A percentile compares a stretch with the other conserved stretches of the same genome.
Evolutionary conservation across 2,797 vertebrate species (phyloP).

Genomic region (Pelobates cultripes): DNA sequence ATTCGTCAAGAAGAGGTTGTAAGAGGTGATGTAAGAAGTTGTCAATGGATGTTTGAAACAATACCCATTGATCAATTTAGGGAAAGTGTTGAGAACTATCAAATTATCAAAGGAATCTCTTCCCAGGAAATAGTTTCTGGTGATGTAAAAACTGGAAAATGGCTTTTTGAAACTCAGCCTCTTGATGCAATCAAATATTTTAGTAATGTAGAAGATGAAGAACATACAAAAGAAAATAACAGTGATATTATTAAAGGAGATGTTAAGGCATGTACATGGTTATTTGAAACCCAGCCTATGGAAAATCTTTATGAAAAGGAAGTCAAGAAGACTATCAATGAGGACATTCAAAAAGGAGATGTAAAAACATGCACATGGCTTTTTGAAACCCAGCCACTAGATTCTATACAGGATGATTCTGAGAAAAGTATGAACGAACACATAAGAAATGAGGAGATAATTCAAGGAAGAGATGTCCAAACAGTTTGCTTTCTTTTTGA

Average conservation of each 20-base stretch:
- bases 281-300: slow-evolving; percentile 93
- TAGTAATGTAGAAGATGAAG: slow-evolving; percentile 82
- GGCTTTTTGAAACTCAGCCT: slow-evolving; percentile 95
- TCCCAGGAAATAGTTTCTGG: slow-evolving; percentile 88
- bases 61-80: slow-evolving; percentile 89
- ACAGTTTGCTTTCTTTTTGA: slow-evolving; percentile 87
- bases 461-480: slow-evolving; percentile 86
- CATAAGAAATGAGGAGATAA: slow-evolving; percentile 82
- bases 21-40: slow-evolving; percentile 87
- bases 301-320: slow-evolving; percentile 84
- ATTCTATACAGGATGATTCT: slow-evolving; percentile 78
- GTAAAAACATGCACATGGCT: slow-evolving; percentile 90
- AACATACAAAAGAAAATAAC: slow-evolving; percentile 64
- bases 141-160: slow-evolving; percentile 91
- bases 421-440: slow-evolving; percentile 74
- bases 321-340: slow-evolving; percentile 63
- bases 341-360: slow-evolving; percentile 82
- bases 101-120: slow-evolving; percentile 91
- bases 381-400: slow-evolving; percentile 89
- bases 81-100: slow-evolving; percentile 82
- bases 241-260: slow-evolving; percentile 83
- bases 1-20: slow-evolving; percentile 89
- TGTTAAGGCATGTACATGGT: slow-evolving; percentile 90
- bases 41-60: slow-evolving; percentile 95
- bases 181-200: slow-evolving; percentile 90